Conservation (phyloP, 2,888 invertebrate genomes). For the Teinopalpus imperialis region DNA sequence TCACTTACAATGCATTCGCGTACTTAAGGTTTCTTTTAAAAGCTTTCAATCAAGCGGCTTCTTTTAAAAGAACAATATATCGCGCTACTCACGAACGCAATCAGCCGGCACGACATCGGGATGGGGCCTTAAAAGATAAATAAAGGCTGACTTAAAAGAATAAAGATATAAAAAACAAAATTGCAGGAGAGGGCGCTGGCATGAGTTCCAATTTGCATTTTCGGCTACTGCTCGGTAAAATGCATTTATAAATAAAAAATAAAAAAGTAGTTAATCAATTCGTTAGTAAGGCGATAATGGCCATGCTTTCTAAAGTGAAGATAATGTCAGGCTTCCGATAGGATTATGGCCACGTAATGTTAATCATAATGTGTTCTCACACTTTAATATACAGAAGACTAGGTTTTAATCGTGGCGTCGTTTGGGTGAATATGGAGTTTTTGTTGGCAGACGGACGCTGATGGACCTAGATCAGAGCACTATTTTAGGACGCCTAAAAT, state of each 20-base stretch:
- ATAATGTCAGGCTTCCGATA: constrained; percentile 21
- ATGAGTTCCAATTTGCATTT: constrained; percentile 52
- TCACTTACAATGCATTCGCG: constrained; percentile 29
- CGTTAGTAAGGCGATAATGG: constrained; percentile 24
- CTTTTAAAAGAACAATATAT: constrained; percentile 65
- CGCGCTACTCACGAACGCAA: constrained; percentile 66
- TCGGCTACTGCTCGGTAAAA: constrained; percentile 47
- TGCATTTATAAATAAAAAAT: constrained; percentile 21
- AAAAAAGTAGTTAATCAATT: constrained; percentile 20
- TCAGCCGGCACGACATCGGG: constrained; percentile 55
- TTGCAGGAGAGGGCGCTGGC: constrained; percentile 41
- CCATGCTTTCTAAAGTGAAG: constrained; percentile 21
- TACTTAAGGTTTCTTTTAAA: constrained; percentile 45
- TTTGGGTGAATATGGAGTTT: too few species aligned
- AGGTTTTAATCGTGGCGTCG: too few species aligned
- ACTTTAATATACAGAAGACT: too few species aligned
- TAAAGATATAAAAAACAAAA: constrained; percentile 37
- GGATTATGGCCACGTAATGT: constrained; percentile 13
- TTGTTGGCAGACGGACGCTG: too few species aligned
- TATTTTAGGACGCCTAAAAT: too few species aligned
- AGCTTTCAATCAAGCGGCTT: constrained; percentile 62
- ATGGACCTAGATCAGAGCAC: too few species aligned
- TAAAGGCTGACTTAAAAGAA: constrained; percentile 29
- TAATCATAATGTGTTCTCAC: constrained; percentile 10
- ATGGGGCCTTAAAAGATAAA: constrained; percentile 38